Base-by-base conservation (phyloP, 2,888 invertebrate genomes). In the Fragum whitleyi region DNA sequence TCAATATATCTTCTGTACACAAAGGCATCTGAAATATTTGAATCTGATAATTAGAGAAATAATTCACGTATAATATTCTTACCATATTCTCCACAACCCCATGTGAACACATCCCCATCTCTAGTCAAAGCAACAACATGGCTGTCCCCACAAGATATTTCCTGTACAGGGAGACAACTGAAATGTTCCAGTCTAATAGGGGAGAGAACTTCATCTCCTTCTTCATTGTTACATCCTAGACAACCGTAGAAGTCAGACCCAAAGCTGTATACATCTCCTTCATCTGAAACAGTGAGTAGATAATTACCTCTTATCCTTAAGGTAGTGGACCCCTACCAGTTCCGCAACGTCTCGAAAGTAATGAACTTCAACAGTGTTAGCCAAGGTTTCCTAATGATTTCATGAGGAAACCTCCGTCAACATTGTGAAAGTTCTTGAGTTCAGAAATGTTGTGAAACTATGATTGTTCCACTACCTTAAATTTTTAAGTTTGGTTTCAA, bases 51-150 rank as follows among this genome's bases (percentile, higher is more conserved):
- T 6, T 6, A 39, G 39, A 39, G 7, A 39, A 39, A 6, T 39
- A 39, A 14, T 9, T 39, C 39, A 9, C 39, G n/a, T n/a, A n/a
- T n/a, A n/a, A n/a, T 47, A 9, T 47, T 23, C 89, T 83, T 87
- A 93, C 94, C 94, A 89, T 91, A 93, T 74, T 94, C 94, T 28
- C 94, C 94, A 88, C 89, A 92, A 11, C 94, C 94, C 94, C 94
- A 94, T 6, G 93, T 91, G 83, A 91, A 94, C 2, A 94, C 92
- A 51, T 93, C 91, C 9, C 91, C 91, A 53, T 88, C 88, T 69
- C 85, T 86, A 0, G 92, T 91, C 16, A 94, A 84, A 0, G 90
- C 93, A 2, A 92, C 89, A 7, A 92, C 92, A 83, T 94, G 94
- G 69, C 89, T 88, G 74, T 93, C 91, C 5, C 94, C 94, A 86